Percentiles rank a stretch among this genome's conserved stretches.
phyloP scores from a whole-genome alignment of 2,888 invertebrate genomes.

The Drosophila incognita region DNA sequence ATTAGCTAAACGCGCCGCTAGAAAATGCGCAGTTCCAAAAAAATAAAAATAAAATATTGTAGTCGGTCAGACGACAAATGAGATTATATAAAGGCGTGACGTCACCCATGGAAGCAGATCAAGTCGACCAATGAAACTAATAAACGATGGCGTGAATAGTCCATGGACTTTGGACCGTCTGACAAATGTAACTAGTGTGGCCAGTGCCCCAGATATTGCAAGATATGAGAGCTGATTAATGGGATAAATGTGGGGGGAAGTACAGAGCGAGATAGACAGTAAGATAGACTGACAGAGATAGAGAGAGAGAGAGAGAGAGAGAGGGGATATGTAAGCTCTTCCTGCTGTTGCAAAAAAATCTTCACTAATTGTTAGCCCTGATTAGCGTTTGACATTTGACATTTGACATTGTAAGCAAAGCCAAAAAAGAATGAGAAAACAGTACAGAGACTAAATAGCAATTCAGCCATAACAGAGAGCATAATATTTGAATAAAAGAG shows the following conservation, averaged over 20 bases:
- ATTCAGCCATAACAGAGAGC: slow-evolving; percentile 38
- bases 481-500: neutral
- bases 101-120: slow-evolving; percentile 25
- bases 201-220: slow-evolving; percentile 26
- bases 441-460: neutral
- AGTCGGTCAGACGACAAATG: slow-evolving; percentile 32
- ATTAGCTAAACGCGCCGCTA: slow-evolving; percentile 26
- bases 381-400: neutral
- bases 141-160: slow-evolving; percentile 10
- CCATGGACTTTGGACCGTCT: slow-evolving; percentile 45
- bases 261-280: neutral
- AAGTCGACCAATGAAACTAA: neutral
- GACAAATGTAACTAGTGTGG: slow-evolving; percentile 30
- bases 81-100: slow-evolving; percentile 48
- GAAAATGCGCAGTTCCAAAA: slow-evolving; percentile 53
- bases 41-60: slow-evolving; percentile 3
- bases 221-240: slow-evolving; percentile 21
- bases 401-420: too few species aligned
- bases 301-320: too few species aligned
- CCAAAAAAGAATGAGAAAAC: neutral
- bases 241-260: neutral
- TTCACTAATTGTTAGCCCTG: neutral
- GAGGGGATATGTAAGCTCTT: neutral
- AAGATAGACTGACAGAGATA: neutral
- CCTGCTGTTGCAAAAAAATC: neutral